phyloP scores from a whole-genome alignment of 2,888 invertebrate genomes.

The Patella depressa region DNA sequence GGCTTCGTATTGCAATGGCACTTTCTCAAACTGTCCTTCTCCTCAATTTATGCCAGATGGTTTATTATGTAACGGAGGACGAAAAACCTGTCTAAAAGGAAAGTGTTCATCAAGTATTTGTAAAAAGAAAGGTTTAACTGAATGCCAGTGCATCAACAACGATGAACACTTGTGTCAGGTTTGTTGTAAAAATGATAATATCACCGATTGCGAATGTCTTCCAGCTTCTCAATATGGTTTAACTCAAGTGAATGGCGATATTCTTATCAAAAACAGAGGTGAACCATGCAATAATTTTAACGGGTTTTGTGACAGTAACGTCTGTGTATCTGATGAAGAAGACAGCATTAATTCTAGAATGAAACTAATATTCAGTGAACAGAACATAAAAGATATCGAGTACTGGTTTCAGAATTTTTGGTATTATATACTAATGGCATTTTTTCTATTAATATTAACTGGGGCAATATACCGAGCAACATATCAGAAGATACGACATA shows the following conservation, averaged over 20 bases:
- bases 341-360: constrained; percentile 37
- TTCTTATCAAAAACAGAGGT: constrained; percentile 29
- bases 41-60: constrained; percentile 33
- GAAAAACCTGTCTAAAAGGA: constrained; percentile 45
- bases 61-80: constrained; percentile 41
- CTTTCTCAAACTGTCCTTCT: constrained; percentile 44
- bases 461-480: constrained; percentile 39
- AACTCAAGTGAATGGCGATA: background rate
- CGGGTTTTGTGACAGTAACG: constrained; percentile 41
- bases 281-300: constrained; percentile 39
- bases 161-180: constrained; percentile 38
- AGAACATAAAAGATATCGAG: constrained; percentile 30
- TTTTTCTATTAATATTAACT: constrained; percentile 27
- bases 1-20: constrained; percentile 45
- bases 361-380: constrained; percentile 35
- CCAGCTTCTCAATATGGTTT: constrained; percentile 20
- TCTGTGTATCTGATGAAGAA: constrained; percentile 37
- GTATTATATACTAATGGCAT: constrained; percentile 42
- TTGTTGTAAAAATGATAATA: constrained; percentile 41
- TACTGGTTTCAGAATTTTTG: constrained; percentile 44
- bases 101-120: constrained; percentile 47
- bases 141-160: constrained; percentile 40
- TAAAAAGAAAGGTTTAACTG: constrained; percentile 28
- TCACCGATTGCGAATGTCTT: constrained; percentile 27
- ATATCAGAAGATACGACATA: constrained; percentile 31